Percentiles rank a stretch among this genome's conserved stretches.
Conservation (phyloP, 2,888 invertebrate genomes). For the Drosophila colorata region DNA sequence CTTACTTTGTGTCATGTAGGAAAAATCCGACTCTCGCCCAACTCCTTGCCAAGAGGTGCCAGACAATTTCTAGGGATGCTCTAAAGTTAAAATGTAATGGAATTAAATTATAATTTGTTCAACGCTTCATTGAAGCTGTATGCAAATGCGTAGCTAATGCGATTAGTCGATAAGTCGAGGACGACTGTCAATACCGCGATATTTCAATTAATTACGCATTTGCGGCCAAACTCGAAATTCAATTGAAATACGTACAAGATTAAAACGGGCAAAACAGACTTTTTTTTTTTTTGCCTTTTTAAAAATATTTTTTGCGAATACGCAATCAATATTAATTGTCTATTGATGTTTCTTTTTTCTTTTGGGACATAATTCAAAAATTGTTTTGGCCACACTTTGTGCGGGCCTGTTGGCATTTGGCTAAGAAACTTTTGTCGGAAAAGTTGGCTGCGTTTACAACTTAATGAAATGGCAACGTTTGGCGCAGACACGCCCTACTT, state of each 20-base stretch:
- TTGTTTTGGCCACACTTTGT: conserved; percentile 27
- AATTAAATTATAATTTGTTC: conserved; percentile 53
- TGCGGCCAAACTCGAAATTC: conserved; percentile 53
- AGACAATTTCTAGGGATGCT: background rate
- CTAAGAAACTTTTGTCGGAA: conserved; percentile 31
- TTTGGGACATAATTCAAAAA: conserved; percentile 19
- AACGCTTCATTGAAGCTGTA: conserved; percentile 46
- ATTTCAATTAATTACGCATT: conserved; percentile 75
- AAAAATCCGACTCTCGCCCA: background rate
- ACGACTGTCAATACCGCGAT: conserved; percentile 18
- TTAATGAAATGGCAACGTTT: conserved; percentile 69
- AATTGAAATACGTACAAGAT: conserved; percentile 63
- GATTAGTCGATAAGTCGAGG: conserved; percentile 53
- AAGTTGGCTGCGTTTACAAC: conserved; percentile 55
- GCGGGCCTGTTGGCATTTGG: conserved; percentile 29
- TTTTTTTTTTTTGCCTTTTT: conserved; percentile 2
- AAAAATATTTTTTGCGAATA: conserved; percentile 16
- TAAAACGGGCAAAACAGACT: conserved; percentile 49
- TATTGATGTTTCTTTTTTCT: conserved; percentile 44
- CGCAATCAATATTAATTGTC: conserved; percentile 64
- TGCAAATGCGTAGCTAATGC: conserved; percentile 56
- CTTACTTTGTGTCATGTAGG: background rate
- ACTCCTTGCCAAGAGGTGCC: background rate
- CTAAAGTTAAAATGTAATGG: conserved; percentile 24
- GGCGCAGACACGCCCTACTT: conserved; percentile 15